phyloP scores from a whole-genome alignment of 2,888 invertebrate genomes.

The Apodemia duryi region DNA sequence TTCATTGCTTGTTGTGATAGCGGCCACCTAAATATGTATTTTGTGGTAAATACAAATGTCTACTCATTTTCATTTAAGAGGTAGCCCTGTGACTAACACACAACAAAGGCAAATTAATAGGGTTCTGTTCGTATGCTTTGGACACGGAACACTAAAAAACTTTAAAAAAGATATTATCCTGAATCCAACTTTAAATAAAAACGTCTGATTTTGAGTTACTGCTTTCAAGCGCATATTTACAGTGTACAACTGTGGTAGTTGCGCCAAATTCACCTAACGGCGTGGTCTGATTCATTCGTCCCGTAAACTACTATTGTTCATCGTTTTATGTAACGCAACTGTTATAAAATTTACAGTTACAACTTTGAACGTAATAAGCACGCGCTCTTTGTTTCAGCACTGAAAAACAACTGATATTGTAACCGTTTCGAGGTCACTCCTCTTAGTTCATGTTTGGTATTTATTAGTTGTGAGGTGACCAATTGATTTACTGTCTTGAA shows the following conservation, averaged over 20 bases:
- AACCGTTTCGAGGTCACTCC: constrained; percentile 45
- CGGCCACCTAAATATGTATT: too few species aligned
- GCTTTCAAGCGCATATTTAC: neutral
- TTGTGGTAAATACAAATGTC: too few species aligned
- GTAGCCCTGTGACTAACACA: too few species aligned
- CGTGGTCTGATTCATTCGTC: constrained; percentile 46
- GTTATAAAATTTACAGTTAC: constrained; percentile 65
- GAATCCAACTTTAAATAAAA: too few species aligned
- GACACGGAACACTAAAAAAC: too few species aligned
- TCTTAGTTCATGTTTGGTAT: constrained; percentile 39
- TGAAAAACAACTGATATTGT: constrained; percentile 49
- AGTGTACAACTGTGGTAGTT: constrained; percentile 16
- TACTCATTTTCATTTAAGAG: too few species aligned
- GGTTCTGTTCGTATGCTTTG: too few species aligned
- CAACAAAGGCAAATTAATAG: too few species aligned
- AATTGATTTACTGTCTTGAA: neutral
- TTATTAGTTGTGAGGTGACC: constrained; percentile 19
- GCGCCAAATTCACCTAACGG: constrained; percentile 48
- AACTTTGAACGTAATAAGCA: constrained; percentile 46
- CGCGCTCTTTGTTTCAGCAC: constrained; percentile 49
- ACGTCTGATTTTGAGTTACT: neutral
- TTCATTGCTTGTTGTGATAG: too few species aligned
- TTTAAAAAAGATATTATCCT: too few species aligned
- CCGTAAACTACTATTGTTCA: constrained; percentile 41
- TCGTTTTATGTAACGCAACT: constrained; percentile 63